A percentile compares a stretch with the other conserved stretches of the same genome.
Conservation (phyloP, 2,797 vertebrate species). For the Erpetoichthys calabaricus region DNA sequence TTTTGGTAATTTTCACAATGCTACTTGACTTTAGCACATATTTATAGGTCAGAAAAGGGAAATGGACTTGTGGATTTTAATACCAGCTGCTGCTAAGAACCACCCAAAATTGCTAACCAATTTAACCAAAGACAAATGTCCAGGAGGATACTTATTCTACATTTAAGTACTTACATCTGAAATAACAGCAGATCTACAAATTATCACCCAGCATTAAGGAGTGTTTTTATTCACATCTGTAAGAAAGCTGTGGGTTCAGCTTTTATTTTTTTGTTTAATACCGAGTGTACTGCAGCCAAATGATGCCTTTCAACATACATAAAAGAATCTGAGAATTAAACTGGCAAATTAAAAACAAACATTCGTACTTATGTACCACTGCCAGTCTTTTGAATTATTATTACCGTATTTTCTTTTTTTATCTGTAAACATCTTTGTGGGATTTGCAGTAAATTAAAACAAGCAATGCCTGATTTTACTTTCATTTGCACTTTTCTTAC, state of each 20-base stretch:
- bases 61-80: constrained; percentile 6
- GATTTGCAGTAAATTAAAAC: constrained; percentile 2
- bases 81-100: constrained; percentile 6
- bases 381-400: constrained; percentile 9
- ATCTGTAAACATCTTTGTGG: constrained; percentile 14
- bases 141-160: constrained; percentile 18
- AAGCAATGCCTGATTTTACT: not conserved
- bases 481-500: not conserved
- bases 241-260: constrained; percentile 42
- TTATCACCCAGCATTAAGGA: constrained; percentile 27
- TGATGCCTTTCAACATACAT: constrained; percentile 39
- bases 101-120: constrained; percentile 4
- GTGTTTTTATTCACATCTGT: constrained; percentile 45
- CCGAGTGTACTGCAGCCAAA: constrained; percentile 35
- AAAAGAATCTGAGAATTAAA: constrained; percentile 35
- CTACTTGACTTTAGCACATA: constrained; percentile 4
- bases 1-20: not conserved
- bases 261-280: constrained; percentile 33
- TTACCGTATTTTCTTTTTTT: not conserved
- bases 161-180: constrained; percentile 28
- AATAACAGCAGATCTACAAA: constrained; percentile 31
- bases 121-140: constrained; percentile 15
- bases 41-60: constrained; percentile 1
- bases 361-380: constrained; percentile 10
- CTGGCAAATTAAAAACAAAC: constrained; percentile 35